These are phyloP conservation scores for Patella pellucida DNA, from an alignment of 2,888 invertebrate species.

Conservation along the genomic window DNA sequence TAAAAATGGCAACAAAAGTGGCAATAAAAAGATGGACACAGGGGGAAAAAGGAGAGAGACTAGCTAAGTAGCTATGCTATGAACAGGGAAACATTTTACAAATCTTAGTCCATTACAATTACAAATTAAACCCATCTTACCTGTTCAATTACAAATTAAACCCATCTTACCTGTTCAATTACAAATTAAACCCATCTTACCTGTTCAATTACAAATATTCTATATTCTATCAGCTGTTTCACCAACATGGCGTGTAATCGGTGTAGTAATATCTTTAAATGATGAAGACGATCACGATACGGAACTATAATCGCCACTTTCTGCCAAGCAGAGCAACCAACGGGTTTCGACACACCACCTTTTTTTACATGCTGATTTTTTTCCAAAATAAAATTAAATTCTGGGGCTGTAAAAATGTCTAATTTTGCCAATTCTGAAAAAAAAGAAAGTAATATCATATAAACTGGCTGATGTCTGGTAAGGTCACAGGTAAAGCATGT, in stretches of 20 bases:
- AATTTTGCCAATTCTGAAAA: slow-evolving; percentile 40
- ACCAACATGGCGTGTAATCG: slow-evolving; percentile 62
- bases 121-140: no score
- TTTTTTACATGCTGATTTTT: slow-evolving; percentile 43
- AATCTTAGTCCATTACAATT: no score
- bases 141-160: no score
- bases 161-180: no score
- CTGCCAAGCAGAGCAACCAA: slow-evolving; percentile 55
- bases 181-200: slow-evolving; percentile 38
- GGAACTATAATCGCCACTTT: slow-evolving; percentile 64
- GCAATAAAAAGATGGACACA: no score
- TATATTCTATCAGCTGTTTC: slow-evolving; percentile 56
- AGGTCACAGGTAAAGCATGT: no score
- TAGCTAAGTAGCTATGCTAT: no score
- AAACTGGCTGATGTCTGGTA: no score
- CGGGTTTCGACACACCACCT: slow-evolving; percentile 61
- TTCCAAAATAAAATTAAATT: slow-evolving; percentile 35
- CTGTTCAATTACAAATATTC: slow-evolving; percentile 65
- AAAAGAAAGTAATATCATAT: neutral
- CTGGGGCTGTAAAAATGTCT: slow-evolving; percentile 46
- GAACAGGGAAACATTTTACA: no score
- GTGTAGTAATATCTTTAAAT: slow-evolving; percentile 53
- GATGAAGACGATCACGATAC: slow-evolving; percentile 57
- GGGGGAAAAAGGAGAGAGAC: no score
- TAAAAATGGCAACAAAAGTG: no score